phyloP scores from a whole-genome alignment of 2,888 invertebrate species.

The Himalopsyche anomala region DNA sequence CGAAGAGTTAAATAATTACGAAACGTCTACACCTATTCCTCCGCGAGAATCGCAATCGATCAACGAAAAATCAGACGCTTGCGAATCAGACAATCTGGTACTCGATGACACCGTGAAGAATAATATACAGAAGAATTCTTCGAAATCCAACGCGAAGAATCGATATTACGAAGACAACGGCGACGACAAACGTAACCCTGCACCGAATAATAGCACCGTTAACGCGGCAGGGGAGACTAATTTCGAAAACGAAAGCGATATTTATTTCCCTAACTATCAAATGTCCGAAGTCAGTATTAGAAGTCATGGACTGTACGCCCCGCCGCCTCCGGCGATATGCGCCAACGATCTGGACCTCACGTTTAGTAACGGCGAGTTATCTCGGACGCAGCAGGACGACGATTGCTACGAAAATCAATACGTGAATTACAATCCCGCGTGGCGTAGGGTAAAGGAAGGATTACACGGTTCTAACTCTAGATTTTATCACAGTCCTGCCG shows the following conservation, averaged over 20 bases:
- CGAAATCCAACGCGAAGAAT: not conserved
- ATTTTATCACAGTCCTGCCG: constrained; percentile 73
- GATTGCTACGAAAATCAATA: constrained; percentile 76
- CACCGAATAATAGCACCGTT: constrained; percentile 74
- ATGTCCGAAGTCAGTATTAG: constrained; percentile 81
- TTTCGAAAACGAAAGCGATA: constrained; percentile 79
- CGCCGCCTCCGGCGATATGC: constrained; percentile 77
- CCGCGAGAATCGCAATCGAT: constrained; percentile 51
- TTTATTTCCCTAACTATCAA: constrained; percentile 79
- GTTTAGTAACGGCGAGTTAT: constrained; percentile 69
- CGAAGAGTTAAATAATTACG: constrained; percentile 35
- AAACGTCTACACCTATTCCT: constrained; percentile 44
- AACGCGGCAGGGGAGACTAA: constrained; percentile 74
- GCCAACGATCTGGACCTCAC: constrained; percentile 73
- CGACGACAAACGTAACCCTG: constrained; percentile 66
- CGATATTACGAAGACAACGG: constrained; percentile 42
- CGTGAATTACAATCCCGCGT: constrained; percentile 78
- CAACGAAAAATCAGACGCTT: constrained; percentile 57
- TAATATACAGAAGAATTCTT: not conserved
- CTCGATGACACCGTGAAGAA: not conserved
- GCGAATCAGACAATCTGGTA: constrained; percentile 61
- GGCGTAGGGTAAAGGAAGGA: constrained; percentile 71
- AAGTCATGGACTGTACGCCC: constrained; percentile 80
- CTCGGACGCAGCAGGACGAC: constrained; percentile 70
- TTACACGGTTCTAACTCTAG: constrained; percentile 72